Conservation (phyloP, 2,113 vertebrate genomes). For the Onychostruthus taczanowskii region DNA sequence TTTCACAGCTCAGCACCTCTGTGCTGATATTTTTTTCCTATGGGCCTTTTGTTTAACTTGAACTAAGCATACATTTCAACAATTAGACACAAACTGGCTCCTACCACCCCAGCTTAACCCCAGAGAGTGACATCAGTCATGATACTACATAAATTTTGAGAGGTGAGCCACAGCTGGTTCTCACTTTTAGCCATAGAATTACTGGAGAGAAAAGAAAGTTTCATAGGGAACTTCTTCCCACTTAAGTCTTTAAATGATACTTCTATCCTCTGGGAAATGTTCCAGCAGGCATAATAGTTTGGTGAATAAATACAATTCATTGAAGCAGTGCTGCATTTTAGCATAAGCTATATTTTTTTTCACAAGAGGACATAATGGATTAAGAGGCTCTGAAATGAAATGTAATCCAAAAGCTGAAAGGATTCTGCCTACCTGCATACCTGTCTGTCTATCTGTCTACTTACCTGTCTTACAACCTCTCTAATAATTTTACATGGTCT, state of each 20-base stretch:
- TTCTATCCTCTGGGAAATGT: background rate
- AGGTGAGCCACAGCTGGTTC: background rate
- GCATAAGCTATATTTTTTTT: background rate
- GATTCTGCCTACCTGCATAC: background rate
- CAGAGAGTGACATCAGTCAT: slow-evolving; percentile 73
- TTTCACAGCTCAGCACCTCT: slow-evolving; percentile 82
- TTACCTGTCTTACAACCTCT: background rate
- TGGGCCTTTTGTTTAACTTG: slow-evolving; percentile 78
- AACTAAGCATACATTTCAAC: slow-evolving; percentile 78
- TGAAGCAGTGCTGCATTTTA: background rate
- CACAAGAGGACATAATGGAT: background rate
- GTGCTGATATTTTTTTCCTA: slow-evolving; percentile 72
- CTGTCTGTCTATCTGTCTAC: slow-evolving; percentile 43
- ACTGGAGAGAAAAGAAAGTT: background rate
- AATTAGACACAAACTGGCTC: slow-evolving; percentile 71
- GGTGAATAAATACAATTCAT: background rate
- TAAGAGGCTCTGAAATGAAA: slow-evolving; percentile 30
- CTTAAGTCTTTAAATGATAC: background rate
- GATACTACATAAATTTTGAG: slow-evolving; percentile 50
- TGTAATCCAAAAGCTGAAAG: slow-evolving; percentile 9
- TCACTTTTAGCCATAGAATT: background rate
- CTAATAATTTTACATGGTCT: slow-evolving; percentile 9
- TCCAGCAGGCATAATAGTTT: background rate
- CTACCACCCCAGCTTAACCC: slow-evolving; percentile 74
- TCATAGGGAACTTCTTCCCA: background rate